These are phyloP conservation scores for Recurvirostra avosetta DNA, from an alignment of 2,113 vertebrate genomes.

Conservation along the genomic window DNA sequence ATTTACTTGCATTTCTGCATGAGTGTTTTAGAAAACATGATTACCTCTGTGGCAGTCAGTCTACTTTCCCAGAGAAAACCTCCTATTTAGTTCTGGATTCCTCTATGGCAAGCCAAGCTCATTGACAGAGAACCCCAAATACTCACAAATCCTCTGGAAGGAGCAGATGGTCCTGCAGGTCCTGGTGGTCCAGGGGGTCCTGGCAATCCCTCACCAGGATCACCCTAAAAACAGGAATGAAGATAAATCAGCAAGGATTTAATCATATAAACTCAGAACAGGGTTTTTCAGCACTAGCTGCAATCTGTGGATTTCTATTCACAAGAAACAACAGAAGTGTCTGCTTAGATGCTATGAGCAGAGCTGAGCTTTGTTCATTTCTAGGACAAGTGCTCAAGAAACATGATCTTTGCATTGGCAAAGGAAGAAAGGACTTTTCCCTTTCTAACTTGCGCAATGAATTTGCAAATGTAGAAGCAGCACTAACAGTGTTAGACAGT, in stretches of 20 bases:
- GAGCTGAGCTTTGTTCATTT: not conserved
- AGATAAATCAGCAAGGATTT: not conserved
- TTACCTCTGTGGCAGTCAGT: not conserved
- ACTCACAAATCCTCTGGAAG: constrained; percentile 58
- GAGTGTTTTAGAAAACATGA: not conserved
- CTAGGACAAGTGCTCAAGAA: not conserved
- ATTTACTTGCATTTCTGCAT: not conserved
- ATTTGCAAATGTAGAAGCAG: not conserved
- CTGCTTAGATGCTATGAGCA: not conserved
- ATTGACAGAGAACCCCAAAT: constrained; percentile 42
- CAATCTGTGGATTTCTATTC: not conserved
- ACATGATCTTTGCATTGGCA: not conserved
- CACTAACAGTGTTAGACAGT: not conserved
- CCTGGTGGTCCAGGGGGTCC: constrained; percentile 81
- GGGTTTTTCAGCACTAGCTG: not conserved
- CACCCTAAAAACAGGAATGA: constrained; percentile 70
- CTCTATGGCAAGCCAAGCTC: not conserved
- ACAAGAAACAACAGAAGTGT: not conserved
- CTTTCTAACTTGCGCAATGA: not conserved
- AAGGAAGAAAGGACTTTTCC: not conserved
- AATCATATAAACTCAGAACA: not conserved
- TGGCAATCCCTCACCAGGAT: constrained; percentile 72
- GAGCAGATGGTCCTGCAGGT: constrained; percentile 49
- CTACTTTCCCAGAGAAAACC: not conserved
- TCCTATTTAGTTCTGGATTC: not conserved